Conservation (phyloP, 2,888 invertebrate species). For the Teinopalpus imperialis region DNA sequence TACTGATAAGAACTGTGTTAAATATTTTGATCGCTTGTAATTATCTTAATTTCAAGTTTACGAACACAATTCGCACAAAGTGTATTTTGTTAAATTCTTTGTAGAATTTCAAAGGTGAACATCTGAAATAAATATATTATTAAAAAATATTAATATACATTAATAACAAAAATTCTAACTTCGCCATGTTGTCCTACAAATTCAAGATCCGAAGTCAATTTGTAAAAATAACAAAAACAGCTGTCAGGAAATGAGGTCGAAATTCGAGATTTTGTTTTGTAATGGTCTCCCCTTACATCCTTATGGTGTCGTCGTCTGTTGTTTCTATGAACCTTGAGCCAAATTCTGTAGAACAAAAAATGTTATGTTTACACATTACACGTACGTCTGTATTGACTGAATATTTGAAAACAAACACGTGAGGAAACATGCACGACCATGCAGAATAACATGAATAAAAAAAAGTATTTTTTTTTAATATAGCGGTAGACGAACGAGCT, state of each 20-base stretch:
- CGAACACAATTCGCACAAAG: too few species aligned
- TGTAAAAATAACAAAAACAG: slow-evolving; percentile 40
- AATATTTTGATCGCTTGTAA: too few species aligned
- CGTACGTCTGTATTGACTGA: too few species aligned
- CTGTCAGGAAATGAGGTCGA: slow-evolving; percentile 33
- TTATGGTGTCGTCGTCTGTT: slow-evolving; percentile 30
- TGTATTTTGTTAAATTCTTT: neutral
- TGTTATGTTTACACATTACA: too few species aligned
- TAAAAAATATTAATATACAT: slow-evolving; percentile 10
- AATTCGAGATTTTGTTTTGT: slow-evolving; percentile 38
- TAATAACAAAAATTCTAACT: slow-evolving; percentile 11
- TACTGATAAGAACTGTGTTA: too few species aligned
- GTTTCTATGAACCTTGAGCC: slow-evolving; percentile 21
- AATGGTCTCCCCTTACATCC: slow-evolving; percentile 32
- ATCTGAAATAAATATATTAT: neutral
- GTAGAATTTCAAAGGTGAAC: neutral
- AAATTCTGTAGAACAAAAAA: neutral
- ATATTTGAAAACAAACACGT: too few species aligned
- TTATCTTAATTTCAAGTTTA: too few species aligned
- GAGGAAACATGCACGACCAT: too few species aligned
- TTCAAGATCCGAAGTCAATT: slow-evolving; percentile 31
- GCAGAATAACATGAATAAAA: too few species aligned
- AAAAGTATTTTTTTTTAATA: too few species aligned
- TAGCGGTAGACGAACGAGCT: too few species aligned
- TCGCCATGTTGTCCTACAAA: slow-evolving; percentile 12